phyloP scores from a whole-genome alignment of 2,797 vertebrate genomes.

The Avahi laniger region DNA sequence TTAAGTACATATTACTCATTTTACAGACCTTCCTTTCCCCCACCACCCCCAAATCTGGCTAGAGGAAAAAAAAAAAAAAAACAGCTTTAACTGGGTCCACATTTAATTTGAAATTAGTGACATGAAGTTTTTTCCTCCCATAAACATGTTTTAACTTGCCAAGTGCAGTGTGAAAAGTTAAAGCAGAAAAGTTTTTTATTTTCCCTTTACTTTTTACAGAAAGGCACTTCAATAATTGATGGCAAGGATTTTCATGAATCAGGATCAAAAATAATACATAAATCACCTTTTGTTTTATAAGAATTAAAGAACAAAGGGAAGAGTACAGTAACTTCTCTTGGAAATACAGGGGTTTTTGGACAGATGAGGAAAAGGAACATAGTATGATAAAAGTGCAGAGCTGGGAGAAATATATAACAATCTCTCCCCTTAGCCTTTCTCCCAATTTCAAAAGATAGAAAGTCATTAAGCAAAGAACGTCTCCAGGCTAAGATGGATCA shows the following conservation, averaged over 20 bases:
- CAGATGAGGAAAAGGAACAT: background rate
- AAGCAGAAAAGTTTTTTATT: background rate
- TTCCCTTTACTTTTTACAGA: background rate
- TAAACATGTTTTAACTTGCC: conserved; percentile 35
- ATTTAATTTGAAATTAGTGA: conserved; percentile 43
- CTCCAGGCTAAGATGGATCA: background rate
- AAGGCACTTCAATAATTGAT: conserved; percentile 42
- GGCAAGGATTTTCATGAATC: background rate
- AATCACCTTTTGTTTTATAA: background rate
- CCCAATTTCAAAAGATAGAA: background rate
- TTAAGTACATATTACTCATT: conserved; percentile 42
- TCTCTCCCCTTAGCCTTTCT: background rate
- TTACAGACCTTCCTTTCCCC: background rate
- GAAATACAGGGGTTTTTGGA: background rate
- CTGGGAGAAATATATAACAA: background rate
- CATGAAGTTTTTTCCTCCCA: conserved; percentile 15
- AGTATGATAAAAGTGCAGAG: background rate
- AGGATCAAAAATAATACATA: background rate
- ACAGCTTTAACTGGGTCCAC: conserved; percentile 9
- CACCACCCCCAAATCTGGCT: background rate
- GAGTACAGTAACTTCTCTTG: accelerated
- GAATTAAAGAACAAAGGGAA: background rate
- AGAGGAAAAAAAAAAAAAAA: background rate
- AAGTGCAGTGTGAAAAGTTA: conserved; percentile 45
- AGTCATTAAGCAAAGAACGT: background rate